phyloP scores from a whole-genome alignment of 2,797 vertebrate genomes.

The Antennarius maculatus region DNA sequence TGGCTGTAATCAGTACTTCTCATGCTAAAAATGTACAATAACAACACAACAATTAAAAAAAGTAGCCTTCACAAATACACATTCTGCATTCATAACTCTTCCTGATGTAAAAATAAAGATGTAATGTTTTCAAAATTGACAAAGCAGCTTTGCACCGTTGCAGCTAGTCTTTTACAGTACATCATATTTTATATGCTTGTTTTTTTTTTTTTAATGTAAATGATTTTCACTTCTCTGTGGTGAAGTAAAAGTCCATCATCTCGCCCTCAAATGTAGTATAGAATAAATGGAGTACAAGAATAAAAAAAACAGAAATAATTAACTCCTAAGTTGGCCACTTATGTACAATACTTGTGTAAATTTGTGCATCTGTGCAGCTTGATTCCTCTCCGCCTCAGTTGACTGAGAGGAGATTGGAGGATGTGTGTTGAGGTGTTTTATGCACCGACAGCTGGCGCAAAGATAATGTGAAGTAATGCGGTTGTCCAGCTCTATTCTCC shows the following conservation, averaged over 20 bases:
- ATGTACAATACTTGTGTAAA: not conserved
- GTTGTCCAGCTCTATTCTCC: constrained; percentile 77
- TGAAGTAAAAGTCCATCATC: not conserved
- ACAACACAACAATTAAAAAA: not conserved
- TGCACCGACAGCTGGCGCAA: constrained; percentile 70
- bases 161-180: not conserved
- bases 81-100: too few species aligned
- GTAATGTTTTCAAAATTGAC: not conserved
- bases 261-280: too few species aligned
- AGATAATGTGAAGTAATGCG: constrained; percentile 78
- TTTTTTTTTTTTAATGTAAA: not conserved
- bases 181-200: not conserved
- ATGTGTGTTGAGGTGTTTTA: constrained; percentile 69
- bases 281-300: too few species aligned
- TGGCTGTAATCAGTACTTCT: not conserved
- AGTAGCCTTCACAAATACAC: too few species aligned
- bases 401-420: constrained; percentile 30
- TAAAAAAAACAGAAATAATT: not conserved
- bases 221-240: not conserved
- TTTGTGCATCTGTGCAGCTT: constrained; percentile 8
- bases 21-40: not conserved
- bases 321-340: too few species aligned
- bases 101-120: too few species aligned
- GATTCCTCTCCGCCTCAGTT: constrained; percentile 35
- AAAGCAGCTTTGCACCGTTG: not conserved